Base-by-base conservation (phyloP, 2,113 vertebrate species). In the Mesoclemmys tuberculata region DNA sequence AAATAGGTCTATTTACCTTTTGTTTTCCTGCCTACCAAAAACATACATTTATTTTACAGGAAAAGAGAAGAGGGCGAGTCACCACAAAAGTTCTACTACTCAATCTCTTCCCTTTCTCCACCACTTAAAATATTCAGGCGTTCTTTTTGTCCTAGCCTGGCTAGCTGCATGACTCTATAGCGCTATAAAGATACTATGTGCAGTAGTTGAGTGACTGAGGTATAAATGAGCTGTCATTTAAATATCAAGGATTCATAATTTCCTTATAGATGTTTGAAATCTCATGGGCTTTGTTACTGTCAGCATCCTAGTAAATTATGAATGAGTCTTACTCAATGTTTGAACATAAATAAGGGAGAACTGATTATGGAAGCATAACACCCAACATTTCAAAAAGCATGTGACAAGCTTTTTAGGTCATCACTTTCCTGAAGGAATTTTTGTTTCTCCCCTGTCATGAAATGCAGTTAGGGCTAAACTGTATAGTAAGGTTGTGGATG, bases 21-120 rank as follows among this genome's bases (percentile, higher is more conserved):
- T n/a, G 29, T 49, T 80, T 52, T 22, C 29, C 48, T 52, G 48
- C 21, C 31, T 48, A 52, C 31, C 5, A 80, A n/a, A 80, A 80
- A 51, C n/a, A 80, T 35, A n/a, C 49, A n/a, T 80, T 80, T 80
- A 1, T 80, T 52, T 35, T 52, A 22, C 19, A 6, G 24, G 41
- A 7, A 24, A 26, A 44, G 10, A 74, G 10, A 12, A 41, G 21
- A 21, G 3, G 19, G 19, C 0, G 12, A 11, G 6, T 6, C 4
- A 14, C 27, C 41, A 75, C 41, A 75, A 46, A 75, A 44, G 6
- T 27, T 46, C 24, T 27, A 27, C n/a, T 75, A 6, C 22, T 75
- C n/a, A 68, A 68, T 71, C 12, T 77, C 74, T 46, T 14, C 10
- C 3, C 41, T 52, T 12, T 27, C 41, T 4, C 13, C 44, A 6